A percentile compares a stretch with the other conserved stretches of the same genome.
Conservation (phyloP, 2,113 vertebrate species). For the Leptobrachium leishanense region DNA sequence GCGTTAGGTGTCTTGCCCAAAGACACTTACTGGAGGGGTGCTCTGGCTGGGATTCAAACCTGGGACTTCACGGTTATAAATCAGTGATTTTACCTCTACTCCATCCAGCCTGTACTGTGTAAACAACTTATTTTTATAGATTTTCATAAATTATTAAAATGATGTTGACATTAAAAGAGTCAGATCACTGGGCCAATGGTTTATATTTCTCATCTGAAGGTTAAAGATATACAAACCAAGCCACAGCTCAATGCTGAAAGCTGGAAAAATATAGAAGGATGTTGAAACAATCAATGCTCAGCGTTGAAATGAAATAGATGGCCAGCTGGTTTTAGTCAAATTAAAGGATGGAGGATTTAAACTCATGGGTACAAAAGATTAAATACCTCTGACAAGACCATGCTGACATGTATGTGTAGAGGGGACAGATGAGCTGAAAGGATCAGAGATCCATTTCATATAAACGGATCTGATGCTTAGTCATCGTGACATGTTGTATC, state of each 20-base stretch:
- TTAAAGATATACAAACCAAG: constrained; percentile 12
- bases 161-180: no score
- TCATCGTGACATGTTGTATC: background rate
- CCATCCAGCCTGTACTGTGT: no score
- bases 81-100: no score
- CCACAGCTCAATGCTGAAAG: no score
- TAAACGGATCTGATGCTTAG: background rate
- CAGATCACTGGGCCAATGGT: no score
- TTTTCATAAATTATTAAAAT: no score
- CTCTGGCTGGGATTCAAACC: no score
- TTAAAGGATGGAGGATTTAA: constrained; percentile 30
- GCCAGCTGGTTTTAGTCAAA: constrained; percentile 33
- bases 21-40: no score
- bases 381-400: constrained; percentile 17
- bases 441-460: constrained; percentile 19
- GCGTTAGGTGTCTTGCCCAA: no score
- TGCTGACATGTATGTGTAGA: background rate
- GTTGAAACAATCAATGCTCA: constrained; percentile 20
- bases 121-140: no score
- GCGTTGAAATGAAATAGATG: constrained; percentile 17
- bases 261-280: background rate
- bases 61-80: no score
- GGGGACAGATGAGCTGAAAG: constrained; percentile 10
- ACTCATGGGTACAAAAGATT: constrained; percentile 17
- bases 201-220: no score